Conservation (phyloP, 2,888 invertebrate species). For the Andrena flavipes region DNA sequence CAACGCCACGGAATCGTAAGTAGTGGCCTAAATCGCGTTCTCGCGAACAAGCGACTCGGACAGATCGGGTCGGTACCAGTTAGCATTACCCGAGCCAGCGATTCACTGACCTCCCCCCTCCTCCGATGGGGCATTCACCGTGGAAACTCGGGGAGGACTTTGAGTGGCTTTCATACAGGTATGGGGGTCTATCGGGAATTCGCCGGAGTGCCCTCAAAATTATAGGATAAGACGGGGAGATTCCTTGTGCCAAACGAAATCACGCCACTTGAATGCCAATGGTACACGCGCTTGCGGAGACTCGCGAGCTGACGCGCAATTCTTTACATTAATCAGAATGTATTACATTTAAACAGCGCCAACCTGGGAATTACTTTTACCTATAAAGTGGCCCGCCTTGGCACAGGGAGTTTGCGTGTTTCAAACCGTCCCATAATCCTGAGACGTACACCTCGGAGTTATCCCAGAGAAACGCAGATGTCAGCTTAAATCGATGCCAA, state of each 20-base stretch:
- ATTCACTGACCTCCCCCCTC: background rate
- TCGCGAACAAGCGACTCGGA: constrained; percentile 40
- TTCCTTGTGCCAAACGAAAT: no score
- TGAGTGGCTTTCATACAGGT: background rate
- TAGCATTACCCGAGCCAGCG: background rate
- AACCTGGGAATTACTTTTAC: no score
- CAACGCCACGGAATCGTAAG: constrained; percentile 57
- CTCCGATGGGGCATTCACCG: background rate
- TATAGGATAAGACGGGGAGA: no score
- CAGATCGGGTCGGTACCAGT: constrained; percentile 12
- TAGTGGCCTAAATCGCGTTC: constrained; percentile 53
- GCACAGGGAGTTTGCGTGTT: background rate
- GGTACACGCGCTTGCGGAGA: no score
- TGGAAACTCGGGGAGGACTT: background rate
- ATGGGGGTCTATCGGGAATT: background rate
- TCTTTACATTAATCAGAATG: no score
- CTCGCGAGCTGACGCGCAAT: no score
- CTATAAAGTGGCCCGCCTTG: background rate
- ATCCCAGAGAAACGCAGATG: background rate
- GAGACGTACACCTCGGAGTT: background rate
- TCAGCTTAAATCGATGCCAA: constrained; percentile 18
- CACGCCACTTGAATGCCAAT: no score
- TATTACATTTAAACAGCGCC: no score
- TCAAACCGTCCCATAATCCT: background rate
- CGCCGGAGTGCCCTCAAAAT: background rate